phyloP scores from a whole-genome alignment of 2,888 invertebrate species.

The Hypomecis atomaria region DNA sequence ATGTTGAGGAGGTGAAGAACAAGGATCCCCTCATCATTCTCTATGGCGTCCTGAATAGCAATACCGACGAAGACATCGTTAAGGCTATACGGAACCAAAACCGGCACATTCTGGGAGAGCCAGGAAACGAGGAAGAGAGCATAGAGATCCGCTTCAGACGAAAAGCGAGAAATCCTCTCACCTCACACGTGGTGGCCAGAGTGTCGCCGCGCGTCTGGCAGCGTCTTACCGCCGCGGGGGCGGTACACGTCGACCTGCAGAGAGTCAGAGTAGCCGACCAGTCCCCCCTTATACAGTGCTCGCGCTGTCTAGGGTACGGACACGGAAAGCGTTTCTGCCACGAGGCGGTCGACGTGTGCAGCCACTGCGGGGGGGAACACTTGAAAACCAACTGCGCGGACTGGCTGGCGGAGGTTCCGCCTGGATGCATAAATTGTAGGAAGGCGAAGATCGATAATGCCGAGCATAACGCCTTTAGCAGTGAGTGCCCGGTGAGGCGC shows the following conservation, averaged over 20 bases:
- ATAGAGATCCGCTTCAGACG: background rate
- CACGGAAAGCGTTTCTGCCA: constrained; percentile 18
- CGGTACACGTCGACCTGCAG: constrained; percentile 38
- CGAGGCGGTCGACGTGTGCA: constrained; percentile 4
- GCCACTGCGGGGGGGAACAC: constrained; percentile 31
- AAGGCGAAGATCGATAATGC: background rate
- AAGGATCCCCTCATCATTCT: background rate
- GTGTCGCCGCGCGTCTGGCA: constrained; percentile 32
- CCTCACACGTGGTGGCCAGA: constrained; percentile 10
- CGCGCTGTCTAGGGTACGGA: constrained; percentile 16
- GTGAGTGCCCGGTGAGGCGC: constrained; percentile 2
- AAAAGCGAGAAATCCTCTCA: constrained; percentile 7
- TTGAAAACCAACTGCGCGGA: constrained; percentile 6
- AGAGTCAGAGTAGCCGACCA: constrained; percentile 32
- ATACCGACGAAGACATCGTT: constrained; percentile 18
- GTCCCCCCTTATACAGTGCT: constrained; percentile 35
- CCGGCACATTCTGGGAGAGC: background rate
- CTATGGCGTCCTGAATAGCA: background rate
- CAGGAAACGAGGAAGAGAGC: background rate
- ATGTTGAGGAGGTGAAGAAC: constrained; percentile 7
- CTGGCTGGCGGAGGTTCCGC: background rate
- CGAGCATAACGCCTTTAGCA: constrained; percentile 8
- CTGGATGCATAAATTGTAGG: background rate
- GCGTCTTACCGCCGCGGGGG: constrained; percentile 13
- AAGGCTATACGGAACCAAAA: constrained; percentile 20